phyloP scores from a whole-genome alignment of 2,797 vertebrate genomes.

The Lacerta bilineata region DNA sequence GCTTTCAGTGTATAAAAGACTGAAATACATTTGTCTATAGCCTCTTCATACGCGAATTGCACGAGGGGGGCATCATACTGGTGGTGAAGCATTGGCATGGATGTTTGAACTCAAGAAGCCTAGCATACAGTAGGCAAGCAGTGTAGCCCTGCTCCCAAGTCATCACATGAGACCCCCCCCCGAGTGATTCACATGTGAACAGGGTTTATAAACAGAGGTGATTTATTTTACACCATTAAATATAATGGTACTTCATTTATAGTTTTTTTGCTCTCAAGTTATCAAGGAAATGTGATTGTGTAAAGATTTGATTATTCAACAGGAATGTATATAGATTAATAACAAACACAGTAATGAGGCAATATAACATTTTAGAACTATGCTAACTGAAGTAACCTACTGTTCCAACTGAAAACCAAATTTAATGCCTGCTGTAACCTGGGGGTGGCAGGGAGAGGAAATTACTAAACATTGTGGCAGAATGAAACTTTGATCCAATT shows the following conservation, averaged over 20 bases:
- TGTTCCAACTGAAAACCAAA: conserved; percentile 2
- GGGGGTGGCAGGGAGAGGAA: neutral
- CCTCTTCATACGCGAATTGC: neutral
- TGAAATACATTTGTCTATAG: conserved; percentile 24
- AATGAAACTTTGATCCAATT: conserved; percentile 53
- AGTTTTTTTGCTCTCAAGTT: conserved; percentile 46
- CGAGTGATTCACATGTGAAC: too few relatives aligned
- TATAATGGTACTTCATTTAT: neutral
- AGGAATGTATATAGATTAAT: conserved; percentile 54
- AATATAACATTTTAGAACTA: neutral
- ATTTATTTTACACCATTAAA: conserved; percentile 46
- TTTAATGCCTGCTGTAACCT: neutral
- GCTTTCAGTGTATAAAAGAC: conserved; percentile 50
- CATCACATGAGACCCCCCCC: too few relatives aligned
- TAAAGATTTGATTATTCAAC: neutral
- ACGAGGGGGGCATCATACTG: neutral
- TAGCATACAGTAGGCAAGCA: too few relatives aligned
- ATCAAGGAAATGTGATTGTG: conserved; percentile 39
- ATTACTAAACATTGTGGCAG: conserved; percentile 30
- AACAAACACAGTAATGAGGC: neutral
- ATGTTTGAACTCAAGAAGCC: neutral
- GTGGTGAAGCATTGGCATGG: too few relatives aligned
- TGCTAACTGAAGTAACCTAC: neutral
- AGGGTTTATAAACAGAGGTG: conserved; percentile 17
- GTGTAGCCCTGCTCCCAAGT: too few relatives aligned